phyloP scores from a whole-genome alignment of 2,113 vertebrate genomes.

The Nothocercus julius region DNA sequence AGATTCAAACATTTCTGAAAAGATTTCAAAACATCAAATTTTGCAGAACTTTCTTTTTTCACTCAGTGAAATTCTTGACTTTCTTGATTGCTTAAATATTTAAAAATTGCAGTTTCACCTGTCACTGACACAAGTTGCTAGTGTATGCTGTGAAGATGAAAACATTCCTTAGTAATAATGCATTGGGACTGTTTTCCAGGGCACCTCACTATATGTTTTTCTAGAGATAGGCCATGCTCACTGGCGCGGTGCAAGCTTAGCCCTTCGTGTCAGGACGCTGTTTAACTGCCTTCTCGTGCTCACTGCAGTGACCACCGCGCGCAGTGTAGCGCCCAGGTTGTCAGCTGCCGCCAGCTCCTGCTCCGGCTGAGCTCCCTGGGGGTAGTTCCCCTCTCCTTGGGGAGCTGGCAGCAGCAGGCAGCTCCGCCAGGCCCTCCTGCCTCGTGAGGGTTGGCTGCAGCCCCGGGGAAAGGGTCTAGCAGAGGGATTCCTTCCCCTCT shows the following conservation, averaged over 20 bases:
- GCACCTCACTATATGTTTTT: background rate
- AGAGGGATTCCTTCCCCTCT: background rate
- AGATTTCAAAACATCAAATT: background rate
- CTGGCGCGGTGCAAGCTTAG: background rate
- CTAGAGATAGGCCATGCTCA: background rate
- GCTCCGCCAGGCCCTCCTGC: background rate
- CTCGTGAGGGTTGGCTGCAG: fast-evolving
- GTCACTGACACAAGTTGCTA: background rate
- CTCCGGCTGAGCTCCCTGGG: background rate
- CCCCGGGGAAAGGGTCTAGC: background rate
- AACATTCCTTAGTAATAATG: background rate
- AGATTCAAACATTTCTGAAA: background rate
- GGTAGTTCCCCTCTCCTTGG: background rate
- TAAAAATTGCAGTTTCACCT: background rate
- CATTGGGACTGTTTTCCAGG: background rate
- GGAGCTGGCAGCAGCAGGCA: background rate
- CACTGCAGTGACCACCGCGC: background rate
- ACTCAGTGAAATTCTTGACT: background rate
- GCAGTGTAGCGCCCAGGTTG: background rate
- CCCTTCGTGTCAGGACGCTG: background rate
- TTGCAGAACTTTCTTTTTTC: background rate
- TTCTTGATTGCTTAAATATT: background rate
- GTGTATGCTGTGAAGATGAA: background rate
- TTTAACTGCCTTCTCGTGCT: background rate
- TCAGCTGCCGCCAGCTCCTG: background rate